Base-by-base conservation (phyloP, 1,140 invertebrate genomes). In the Saccostrea glomerata region DNA sequence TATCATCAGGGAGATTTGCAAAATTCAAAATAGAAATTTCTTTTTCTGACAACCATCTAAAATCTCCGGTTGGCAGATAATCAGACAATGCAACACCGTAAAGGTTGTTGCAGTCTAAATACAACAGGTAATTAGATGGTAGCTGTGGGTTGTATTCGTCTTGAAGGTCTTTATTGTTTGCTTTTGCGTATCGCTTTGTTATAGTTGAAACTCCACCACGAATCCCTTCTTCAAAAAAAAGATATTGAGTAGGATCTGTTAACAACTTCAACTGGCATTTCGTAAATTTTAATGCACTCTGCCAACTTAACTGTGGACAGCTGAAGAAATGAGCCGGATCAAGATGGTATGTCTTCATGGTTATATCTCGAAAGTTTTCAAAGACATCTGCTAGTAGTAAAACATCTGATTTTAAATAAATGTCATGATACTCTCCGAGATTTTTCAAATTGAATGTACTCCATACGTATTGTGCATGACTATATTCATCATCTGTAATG, bases 321-420 rank as follows among this genome's bases (percentile, higher is more conserved):
- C 90, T 91, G 83, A 90, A 93, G 85, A 92, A 94, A 84, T 92
- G 89, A 1, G 84, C 88, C 0, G 91, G 90, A 90, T 93, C 93
- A 30, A 94, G 83, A 20, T 83, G 56, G 86, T 91, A 94, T 13
- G 86, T 36, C 3, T 87, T 82, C 20, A 90, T 1, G 63, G 84
- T 89, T 3, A 88, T 25, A 12, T 90, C 70, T 87, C 92, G 84
- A 84, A 92, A 96, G 90, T 95, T 95, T 93, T 95, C 95, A 92
- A 96, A 95, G 20, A 96, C 91, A 92, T 96, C 95, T 5, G 92
- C 92, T 25, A 92, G 70, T 6, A 90, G 63, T 0, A 88, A 2
- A 20, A 87, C 85, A 85, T 91, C 91, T 20, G 89, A 88, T 40
- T 89, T 70, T 20, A 88, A n/a, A 91, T 96, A 95, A 55, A 96